Percentiles rank a stretch among this genome's conserved stretches.
Evolutionary conservation across 2,888 invertebrate genomes (phyloP).

Genomic region (Microctonus hyperodae): DNA sequence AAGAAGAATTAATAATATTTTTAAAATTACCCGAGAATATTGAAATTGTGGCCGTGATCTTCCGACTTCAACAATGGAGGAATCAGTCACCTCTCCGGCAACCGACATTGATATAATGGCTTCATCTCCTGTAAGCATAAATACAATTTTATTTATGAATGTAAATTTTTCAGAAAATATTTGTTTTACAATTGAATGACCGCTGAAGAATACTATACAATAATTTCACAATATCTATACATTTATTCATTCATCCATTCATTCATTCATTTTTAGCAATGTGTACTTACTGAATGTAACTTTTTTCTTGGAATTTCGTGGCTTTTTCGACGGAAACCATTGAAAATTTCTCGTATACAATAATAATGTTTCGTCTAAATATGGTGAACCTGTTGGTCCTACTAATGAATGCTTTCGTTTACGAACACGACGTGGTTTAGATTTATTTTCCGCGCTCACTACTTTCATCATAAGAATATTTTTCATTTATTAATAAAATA

Average conservation of each 20-base stretch:
- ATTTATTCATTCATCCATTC: not conserved
- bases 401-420: slow-evolving; percentile 54
- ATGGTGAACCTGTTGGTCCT: slow-evolving; percentile 58
- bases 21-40: slow-evolving; percentile 56
- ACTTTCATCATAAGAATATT: slow-evolving; percentile 43
- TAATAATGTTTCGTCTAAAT: slow-evolving; percentile 53
- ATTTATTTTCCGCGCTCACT: slow-evolving; percentile 34
- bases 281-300: slow-evolving; percentile 55
- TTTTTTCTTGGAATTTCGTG: slow-evolving; percentile 44
- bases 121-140: slow-evolving; percentile 63
- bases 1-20: slow-evolving; percentile 15
- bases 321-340: slow-evolving; percentile 51
- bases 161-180: not conserved
- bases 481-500: too few species aligned
- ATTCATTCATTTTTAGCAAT: not conserved
- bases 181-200: not conserved
- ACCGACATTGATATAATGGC: slow-evolving; percentile 65
- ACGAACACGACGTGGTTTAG: slow-evolving; percentile 50
- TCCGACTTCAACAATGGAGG: slow-evolving; percentile 60
- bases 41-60: slow-evolving; percentile 61
- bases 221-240: not conserved
- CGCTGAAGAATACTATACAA: not conserved
- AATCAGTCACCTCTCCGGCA: slow-evolving; percentile 62
- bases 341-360: slow-evolving; percentile 51
- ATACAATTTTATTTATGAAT: not conserved